Base-by-base conservation (phyloP, 2,888 invertebrate genomes). In the Auanema freiburgensis region DNA sequence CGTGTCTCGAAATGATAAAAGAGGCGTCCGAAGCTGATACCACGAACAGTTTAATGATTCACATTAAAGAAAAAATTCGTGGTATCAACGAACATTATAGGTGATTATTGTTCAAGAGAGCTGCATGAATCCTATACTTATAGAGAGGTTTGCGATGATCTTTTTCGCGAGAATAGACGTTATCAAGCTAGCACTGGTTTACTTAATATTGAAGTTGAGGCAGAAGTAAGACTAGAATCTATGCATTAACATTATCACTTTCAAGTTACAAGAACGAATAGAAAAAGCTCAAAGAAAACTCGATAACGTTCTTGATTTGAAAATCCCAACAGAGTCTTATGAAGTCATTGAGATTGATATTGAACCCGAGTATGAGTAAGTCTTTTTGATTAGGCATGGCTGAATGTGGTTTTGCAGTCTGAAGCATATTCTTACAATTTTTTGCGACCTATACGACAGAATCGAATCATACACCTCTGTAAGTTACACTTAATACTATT, bases 391-490 rank as follows among this genome's bases (percentile, higher is more conserved):
- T n/a, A n/a, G n/a, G n/a, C n/a, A n/a, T n/a, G n/a, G n/a, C n/a
- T n/a, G n/a, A n/a, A n/a, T n/a, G n/a, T n/a, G 10, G 16, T 40
- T 54, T 66, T 69, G 44, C 58, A 65, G 69, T 41, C 60, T 67
- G 1, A 11, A 12, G 24, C 55, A 59, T 23, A 63, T 73, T 21
- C 59, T 44, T 21, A 73, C 66, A 0, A 41, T 72, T 2, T 76
- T 76, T 59, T 76, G 76, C 33, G 76, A 76, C 53, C 50, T 76
- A 0, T 73, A 67, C 59, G 76, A 76, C 50, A 50, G 76, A 21
- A 73, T 76, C 23, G 64, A 70, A n/a, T 49, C 59, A 2, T 68
- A 66, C 42, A 72, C 73, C 2, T 56, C 59, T 53, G 67, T 71
- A 16, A n/a, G 65, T 61, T 54, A 23, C 11, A n/a, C 21, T 21